Evolutionary conservation across 2,113 vertebrate genomes (phyloP).

Genomic region (Podocnemis expansa): DNA sequence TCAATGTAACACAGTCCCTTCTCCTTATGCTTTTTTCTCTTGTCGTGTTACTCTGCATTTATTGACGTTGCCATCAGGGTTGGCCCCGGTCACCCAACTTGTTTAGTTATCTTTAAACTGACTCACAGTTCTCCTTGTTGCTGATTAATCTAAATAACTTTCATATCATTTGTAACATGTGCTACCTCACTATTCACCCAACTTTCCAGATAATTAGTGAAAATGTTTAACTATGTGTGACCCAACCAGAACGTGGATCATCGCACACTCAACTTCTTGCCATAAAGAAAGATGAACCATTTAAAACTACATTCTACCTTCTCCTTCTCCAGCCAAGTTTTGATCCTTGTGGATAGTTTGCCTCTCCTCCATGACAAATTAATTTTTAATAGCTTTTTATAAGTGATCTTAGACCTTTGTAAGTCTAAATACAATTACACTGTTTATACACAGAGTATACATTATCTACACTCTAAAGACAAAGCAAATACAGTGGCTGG

Average conservation of each 20-base stretch:
- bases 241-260: too few species aligned
- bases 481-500: too few species aligned
- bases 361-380: neutral
- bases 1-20: neutral
- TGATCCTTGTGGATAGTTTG: neutral
- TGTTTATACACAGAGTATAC: too few species aligned
- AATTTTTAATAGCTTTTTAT: neutral
- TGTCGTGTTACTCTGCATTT: neutral
- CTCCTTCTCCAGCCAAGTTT: neutral
- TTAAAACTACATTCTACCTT: neutral
- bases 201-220: neutral
- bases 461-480: too few species aligned
- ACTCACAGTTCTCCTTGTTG: neutral
- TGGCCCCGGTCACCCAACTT: neutral
- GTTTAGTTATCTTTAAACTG: neutral
- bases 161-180: neutral
- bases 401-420: neutral
- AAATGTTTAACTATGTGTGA: neutral
- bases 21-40: neutral
- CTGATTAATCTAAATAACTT: neutral
- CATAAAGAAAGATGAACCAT: neutral
- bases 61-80: neutral
- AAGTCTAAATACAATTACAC: neutral
- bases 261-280: too few species aligned
- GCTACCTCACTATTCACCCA: neutral